Evolutionary conservation across 2,888 invertebrate species (phyloP).

Genomic region (Pammene fasciana): DNA sequence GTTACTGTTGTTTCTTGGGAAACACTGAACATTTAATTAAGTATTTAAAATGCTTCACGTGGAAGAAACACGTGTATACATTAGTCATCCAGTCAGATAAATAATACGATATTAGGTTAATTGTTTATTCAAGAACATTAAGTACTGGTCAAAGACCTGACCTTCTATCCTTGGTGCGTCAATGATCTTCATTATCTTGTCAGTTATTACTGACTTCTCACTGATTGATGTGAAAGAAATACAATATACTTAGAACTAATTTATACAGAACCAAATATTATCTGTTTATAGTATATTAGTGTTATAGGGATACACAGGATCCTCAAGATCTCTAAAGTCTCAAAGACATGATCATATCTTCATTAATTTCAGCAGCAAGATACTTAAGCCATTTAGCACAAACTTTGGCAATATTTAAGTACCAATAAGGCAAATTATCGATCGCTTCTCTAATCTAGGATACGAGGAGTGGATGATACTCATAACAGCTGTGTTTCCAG

Average conservation of each 20-base stretch:
- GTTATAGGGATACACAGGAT: background rate
- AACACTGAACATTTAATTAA: background rate
- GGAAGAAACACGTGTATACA: background rate
- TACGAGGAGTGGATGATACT: background rate
- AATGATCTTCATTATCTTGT: constrained; percentile 2
- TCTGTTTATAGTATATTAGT: no score
- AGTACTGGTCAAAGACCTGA: constrained; percentile 5
- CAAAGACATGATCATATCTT: background rate
- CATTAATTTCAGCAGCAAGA: background rate
- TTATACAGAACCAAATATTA: background rate
- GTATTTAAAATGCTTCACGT: background rate
- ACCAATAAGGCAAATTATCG: no score
- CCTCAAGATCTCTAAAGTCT: background rate
- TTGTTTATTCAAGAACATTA: background rate
- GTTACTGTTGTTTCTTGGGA: background rate
- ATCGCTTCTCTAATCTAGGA: background rate
- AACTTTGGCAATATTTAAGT: no score
- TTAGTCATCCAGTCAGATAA: background rate
- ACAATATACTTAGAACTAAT: no score
- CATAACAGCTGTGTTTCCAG: constrained; percentile 71
- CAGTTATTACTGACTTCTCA: constrained; percentile 4
- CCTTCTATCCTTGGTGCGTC: constrained; percentile 6
- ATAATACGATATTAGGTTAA: constrained; percentile 2
- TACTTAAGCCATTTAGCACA: no score
- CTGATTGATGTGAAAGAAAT: no score